Evolutionary conservation across 2,797 vertebrate species (phyloP).

Genomic region (Platalea minor): DNA sequence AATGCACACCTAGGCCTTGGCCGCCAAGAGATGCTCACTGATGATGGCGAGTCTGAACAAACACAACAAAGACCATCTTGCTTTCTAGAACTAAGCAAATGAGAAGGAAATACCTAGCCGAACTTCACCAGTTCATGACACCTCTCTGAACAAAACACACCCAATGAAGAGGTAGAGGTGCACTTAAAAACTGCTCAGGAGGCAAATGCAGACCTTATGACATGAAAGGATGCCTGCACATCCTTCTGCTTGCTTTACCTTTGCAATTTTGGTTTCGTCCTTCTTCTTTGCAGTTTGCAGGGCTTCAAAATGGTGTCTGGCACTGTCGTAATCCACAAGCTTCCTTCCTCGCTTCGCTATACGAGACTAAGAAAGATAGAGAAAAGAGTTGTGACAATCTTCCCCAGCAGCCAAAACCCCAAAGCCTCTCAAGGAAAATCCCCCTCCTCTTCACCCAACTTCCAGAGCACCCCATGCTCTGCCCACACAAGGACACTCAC

Average conservation of each 20-base stretch:
- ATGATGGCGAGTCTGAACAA: neutral
- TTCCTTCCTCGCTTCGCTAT: constrained; percentile 97
- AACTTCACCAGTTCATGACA: neutral
- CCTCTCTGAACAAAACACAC: neutral
- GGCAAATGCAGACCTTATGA: neutral
- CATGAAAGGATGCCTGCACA: neutral
- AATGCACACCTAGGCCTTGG: neutral
- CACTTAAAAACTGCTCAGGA: neutral
- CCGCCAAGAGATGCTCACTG: neutral
- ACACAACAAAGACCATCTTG: neutral
- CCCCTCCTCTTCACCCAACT: neutral
- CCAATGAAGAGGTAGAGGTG: neutral
- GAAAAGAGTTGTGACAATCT: neutral
- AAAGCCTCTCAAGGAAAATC: neutral
- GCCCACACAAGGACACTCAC: neutral
- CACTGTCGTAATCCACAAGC: constrained; percentile 95
- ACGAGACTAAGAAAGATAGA: constrained; percentile 75
- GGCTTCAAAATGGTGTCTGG: constrained; percentile 91
- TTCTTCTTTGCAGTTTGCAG: constrained; percentile 95
- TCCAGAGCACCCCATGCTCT: neutral
- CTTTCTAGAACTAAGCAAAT: neutral
- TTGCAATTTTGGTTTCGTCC: constrained; percentile 88
- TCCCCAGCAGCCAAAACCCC: neutral
- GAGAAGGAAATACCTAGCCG: neutral
- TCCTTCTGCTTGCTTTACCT: constrained; percentile 73